Percentiles rank a stretch among this genome's conserved stretches.
These are phyloP conservation scores for Andrena fulva DNA, from an alignment of 2,888 invertebrate species.

Conservation along the genomic window DNA sequence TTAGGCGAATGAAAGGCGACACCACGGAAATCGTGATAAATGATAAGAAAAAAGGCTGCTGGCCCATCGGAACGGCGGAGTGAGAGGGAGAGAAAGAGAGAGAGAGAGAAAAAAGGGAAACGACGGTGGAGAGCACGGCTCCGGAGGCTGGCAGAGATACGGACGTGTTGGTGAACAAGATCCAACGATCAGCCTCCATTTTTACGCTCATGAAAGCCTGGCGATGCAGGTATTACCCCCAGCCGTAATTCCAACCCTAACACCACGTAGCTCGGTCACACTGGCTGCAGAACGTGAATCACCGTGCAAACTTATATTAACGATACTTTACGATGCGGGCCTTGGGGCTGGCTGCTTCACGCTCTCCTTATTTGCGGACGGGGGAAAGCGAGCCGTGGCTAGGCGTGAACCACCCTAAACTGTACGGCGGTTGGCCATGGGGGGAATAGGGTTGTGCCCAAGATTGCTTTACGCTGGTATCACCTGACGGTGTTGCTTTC, in stretches of 20 bases:
- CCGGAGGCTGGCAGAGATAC: neutral
- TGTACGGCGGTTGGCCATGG: slow-evolving; percentile 33
- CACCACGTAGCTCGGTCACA: slow-evolving; percentile 21
- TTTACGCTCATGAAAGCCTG: slow-evolving; percentile 36
- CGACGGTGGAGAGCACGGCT: too few species aligned
- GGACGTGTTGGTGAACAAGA: slow-evolving; percentile 4
- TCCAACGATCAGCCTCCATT: slow-evolving; percentile 54
- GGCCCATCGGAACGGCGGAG: neutral
- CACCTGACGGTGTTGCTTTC: slow-evolving; percentile 26
- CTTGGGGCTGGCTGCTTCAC: slow-evolving; percentile 43
- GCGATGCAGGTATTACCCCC: slow-evolving; percentile 8
- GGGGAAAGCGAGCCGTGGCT: slow-evolving; percentile 34
- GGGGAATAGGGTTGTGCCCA: slow-evolving; percentile 12
- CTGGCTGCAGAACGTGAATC: slow-evolving; percentile 73
- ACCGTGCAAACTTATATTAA: slow-evolving; percentile 79
- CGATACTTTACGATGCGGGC: slow-evolving; percentile 75
- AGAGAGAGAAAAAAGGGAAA: neutral
- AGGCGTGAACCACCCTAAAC: slow-evolving; percentile 43
- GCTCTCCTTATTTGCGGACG: slow-evolving; percentile 51
- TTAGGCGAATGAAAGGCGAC: slow-evolving; percentile 34
- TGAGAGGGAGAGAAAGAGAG: neutral
- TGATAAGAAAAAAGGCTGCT: slow-evolving; percentile 21
- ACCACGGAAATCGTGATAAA: slow-evolving; percentile 49
- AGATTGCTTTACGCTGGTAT: slow-evolving; percentile 47
- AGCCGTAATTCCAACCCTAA: slow-evolving; percentile 37